Base-by-base conservation (phyloP, 30 jellyfish, hydroid and myxozoan genomes). In the Hydra vulgaris region DNA sequence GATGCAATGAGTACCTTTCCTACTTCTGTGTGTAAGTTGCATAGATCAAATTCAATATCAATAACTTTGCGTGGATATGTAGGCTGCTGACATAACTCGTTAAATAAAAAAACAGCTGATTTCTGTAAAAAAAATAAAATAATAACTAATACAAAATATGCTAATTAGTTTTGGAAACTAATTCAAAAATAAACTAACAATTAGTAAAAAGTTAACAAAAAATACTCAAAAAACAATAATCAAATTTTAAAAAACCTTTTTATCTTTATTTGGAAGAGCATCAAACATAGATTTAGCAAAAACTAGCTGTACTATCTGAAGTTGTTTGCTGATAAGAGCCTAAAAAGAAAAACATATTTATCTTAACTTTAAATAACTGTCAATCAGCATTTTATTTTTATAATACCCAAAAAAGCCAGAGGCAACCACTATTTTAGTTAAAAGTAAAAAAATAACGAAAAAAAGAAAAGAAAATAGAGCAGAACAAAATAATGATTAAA, bases 31-130 rank as follows among this genome's bases (percentile, higher is more conserved):
- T 89, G 88, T 23, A 72, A 83, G 15, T 80, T 84, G 40, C 89
- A 86, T 25, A 92, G 88, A 19, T 87, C 95, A 81, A 87, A 92
- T 73, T 92, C 96, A 53, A 79, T 67, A 23, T 87, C 96, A 52
- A 92, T 86, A 15, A 96, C 98, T 80, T 81, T 92, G 54, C 96
- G 76, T 20, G 98, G 96, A 79, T 86, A 92, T 5, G 93, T 70
- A 26, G 26, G 75, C 76, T 92, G 98, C 85, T 84, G 88, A 71
- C 54, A 77, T 25, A 92, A 71, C 79, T 87, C 98, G 78, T 88
- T 18, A 56, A 56, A 77, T 22, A 92, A 79, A 83, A 92, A 92
- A 0, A 81, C 75, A 16, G 84, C 86, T 70, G 87, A 96, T 80
- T 83, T 92, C 98, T 92, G 17, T 77, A 67, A 18, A 76, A 52